Evolutionary conservation across 2,888 invertebrate species (phyloP).

Genomic region (Pycnomerus fuliginosus): DNA sequence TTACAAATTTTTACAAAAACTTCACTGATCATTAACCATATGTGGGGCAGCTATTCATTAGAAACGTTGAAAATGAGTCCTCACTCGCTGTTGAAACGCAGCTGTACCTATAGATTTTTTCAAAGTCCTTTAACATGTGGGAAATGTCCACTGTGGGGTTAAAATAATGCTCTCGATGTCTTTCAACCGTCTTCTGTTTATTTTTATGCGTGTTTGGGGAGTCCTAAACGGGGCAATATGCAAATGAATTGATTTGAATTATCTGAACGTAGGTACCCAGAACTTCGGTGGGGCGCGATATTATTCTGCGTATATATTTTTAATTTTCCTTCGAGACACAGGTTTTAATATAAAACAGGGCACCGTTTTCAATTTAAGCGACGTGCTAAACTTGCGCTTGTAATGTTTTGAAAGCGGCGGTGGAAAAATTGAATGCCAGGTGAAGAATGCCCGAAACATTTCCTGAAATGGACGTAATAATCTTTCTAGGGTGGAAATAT

Average conservation of each 20-base stretch:
- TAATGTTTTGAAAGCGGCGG: conserved; percentile 34
- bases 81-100: conserved; percentile 30
- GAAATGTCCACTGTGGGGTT: conserved; percentile 16
- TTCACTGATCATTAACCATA: conserved; percentile 34
- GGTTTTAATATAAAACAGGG: conserved; percentile 31
- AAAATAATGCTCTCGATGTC: conserved; percentile 7
- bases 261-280: too few species aligned
- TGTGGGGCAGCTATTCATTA: conserved; percentile 33
- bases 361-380: conserved; percentile 35
- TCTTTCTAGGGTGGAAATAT: conserved; percentile 43
- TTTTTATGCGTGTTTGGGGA: conserved; percentile 3
- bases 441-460: conserved; percentile 42
- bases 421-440: conserved; percentile 31
- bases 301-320: neutral
- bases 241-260: conserved; percentile 4
- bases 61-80: conserved; percentile 26
- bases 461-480: conserved; percentile 43
- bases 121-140: conserved; percentile 20
- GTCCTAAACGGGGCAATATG: neutral
- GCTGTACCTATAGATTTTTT: conserved; percentile 26
- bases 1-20: conserved; percentile 13
- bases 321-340: neutral
- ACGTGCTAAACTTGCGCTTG: conserved; percentile 32
- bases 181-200: too few species aligned
- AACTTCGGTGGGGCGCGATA: neutral